Base-by-base conservation (phyloP, 1,140 invertebrate species). In the Laodelphax striatellus region DNA sequence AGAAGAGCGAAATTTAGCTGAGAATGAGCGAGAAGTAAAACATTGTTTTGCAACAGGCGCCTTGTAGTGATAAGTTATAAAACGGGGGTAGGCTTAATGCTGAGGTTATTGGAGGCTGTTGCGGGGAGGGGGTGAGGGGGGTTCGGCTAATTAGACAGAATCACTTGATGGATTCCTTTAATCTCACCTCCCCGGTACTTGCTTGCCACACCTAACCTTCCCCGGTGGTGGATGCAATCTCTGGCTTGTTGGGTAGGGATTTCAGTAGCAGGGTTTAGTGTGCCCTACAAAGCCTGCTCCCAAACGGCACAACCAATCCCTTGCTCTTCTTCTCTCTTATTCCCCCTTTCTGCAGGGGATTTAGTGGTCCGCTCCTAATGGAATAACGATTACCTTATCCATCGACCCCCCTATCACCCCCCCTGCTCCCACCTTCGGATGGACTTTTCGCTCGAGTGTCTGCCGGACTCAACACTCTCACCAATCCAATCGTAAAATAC, bases 141-240 rank as follows among this genome's bases (percentile, higher is more conserved):
- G 46, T 4, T 19, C 46, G 46, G 46, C 16, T 50, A 50, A 50
- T 50, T 50, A 50, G 46, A 17, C 21, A 22, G 46, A 50, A 50
- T 50, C 46, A 50, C 46, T 50, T 50, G 46, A 50, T 50, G 46
- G 21, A 50, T 50, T 50, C 46, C 46, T 50, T 50, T 50, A 50
- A 50, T 50, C 46, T 50, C 46, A 50, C 16, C 21, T 50, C 46
- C 16, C 43, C n/a, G 46, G 16, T 50, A 22, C 5, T 50, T 50
- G 16, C 16, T 17, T 17, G 46, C 46, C n/a, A 50, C 16, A 50
- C 34, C 34, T 38, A 11, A 38, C 34, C 34, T 38, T 11, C 34
- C 34, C 34, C 10, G 11, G 34, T 11, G 11, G 34, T 11, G 34
- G 34, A 38, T 38, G 10, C 46, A 50, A 50, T 50, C 46, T 22